These are phyloP conservation scores for Eclectus roratus DNA, from an alignment of 2,113 vertebrate genomes.

Conservation along the genomic window DNA sequence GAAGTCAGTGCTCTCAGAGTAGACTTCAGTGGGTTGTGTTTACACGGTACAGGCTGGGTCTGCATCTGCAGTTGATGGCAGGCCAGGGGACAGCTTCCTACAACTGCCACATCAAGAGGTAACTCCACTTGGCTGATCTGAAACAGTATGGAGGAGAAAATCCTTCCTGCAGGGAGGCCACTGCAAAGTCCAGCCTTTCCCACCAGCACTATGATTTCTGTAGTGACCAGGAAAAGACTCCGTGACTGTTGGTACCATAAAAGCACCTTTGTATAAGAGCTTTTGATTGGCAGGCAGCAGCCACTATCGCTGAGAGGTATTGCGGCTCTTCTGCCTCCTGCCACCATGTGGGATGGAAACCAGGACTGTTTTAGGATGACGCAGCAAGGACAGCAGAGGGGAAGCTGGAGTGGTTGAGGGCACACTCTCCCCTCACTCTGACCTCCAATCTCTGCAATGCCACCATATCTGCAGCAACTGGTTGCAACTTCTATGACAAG, in stretches of 20 bases:
- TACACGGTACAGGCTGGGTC: not conserved
- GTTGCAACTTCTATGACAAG: not conserved
- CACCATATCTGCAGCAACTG: not conserved
- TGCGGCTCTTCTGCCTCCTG: not conserved
- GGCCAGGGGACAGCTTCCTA: not conserved
- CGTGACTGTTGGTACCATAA: not conserved
- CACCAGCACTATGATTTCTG: not conserved
- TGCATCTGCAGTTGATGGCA: fast-evolving
- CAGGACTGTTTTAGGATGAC: not conserved
- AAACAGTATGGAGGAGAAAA: not conserved
- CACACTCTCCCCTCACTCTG: not conserved
- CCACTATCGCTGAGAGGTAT: not conserved
- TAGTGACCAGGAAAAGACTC: not conserved
- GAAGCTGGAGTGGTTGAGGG: not conserved
- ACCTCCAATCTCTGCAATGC: not conserved
- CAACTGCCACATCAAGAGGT: not conserved
- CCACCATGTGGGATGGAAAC: not conserved
- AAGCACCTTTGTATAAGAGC: not conserved
- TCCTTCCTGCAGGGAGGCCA: not conserved
- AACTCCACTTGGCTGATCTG: not conserved
- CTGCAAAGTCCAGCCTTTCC: not conserved
- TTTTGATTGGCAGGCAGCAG: not conserved
- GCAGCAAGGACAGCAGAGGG: fast-evolving
- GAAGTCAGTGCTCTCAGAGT: not conserved
- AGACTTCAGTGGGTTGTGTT: not conserved